A percentile compares a stretch with the other conserved stretches of the same genome.
Evolutionary conservation across 1,140 invertebrate species (phyloP).

Genomic region (Solen grandis): DNA sequence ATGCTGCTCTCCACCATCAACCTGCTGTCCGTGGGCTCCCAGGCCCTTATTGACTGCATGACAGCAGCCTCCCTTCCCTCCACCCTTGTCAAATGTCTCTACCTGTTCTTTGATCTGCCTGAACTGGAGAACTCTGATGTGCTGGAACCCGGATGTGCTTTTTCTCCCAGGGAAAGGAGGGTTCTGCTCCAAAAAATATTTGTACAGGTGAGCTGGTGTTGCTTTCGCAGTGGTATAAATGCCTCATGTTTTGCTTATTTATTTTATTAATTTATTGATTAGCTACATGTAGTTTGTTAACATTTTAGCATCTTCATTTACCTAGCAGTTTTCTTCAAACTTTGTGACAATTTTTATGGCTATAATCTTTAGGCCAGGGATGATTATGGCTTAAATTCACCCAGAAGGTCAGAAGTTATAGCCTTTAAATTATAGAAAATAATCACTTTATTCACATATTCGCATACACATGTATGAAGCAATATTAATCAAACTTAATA

Average conservation of each 20-base stretch:
- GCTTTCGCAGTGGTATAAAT: not conserved
- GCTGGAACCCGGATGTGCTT: slow-evolving; percentile 87
- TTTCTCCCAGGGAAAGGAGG: slow-evolving; percentile 93
- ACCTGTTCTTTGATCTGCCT: slow-evolving; percentile 99
- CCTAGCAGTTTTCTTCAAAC: too few species aligned
- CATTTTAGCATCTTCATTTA: too few species aligned
- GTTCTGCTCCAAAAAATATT: slow-evolving; percentile 98
- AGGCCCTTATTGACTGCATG: slow-evolving; percentile 86
- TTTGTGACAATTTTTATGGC: too few species aligned
- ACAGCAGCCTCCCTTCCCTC: slow-evolving; percentile 97
- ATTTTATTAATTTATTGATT: too few species aligned
- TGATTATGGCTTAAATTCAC: too few species aligned
- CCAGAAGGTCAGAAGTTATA: too few species aligned
- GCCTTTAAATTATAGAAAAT: too few species aligned
- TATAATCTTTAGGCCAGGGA: not conserved
- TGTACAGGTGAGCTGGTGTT: slow-evolving; percentile 93
- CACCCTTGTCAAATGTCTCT: slow-evolving; percentile 98
- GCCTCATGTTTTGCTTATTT: not conserved
- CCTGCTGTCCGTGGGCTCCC: slow-evolving; percentile 86
- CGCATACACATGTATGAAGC: too few species aligned
- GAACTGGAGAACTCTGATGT: slow-evolving; percentile 86
- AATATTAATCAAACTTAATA: too few species aligned
- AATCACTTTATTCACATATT: too few species aligned
- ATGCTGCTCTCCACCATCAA: slow-evolving; percentile 96
- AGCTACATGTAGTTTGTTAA: not conserved